Conservation (phyloP, 1,140 invertebrate genomes). For the Pissodes strobi region DNA sequence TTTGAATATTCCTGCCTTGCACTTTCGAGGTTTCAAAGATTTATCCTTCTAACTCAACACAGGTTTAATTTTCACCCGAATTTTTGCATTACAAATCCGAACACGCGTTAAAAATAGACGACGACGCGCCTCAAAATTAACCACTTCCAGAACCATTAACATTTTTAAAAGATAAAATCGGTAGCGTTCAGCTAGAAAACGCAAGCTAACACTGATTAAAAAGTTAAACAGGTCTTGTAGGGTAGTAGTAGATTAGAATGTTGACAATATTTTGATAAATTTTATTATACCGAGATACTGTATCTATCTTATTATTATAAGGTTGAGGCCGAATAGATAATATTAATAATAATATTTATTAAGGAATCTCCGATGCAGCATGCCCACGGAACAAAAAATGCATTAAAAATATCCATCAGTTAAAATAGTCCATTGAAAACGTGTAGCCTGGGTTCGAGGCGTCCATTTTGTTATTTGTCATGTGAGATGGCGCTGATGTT, state of each 20-base stretch:
- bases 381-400: too few species aligned
- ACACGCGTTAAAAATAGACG: neutral
- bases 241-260: slow-evolving; percentile 43
- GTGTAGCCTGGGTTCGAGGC: too few species aligned
- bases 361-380: slow-evolving; percentile 40
- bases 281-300: slow-evolving; percentile 44
- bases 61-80: too few species aligned
- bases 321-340: slow-evolving; percentile 43
- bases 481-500: slow-evolving; percentile 36
- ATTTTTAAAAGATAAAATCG: too few species aligned
- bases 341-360: slow-evolving; percentile 49
- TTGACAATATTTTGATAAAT: slow-evolving; percentile 45
- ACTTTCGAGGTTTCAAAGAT: too few species aligned
- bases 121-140: neutral
- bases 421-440: too few species aligned
- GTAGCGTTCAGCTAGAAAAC: too few species aligned
- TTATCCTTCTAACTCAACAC: too few species aligned
- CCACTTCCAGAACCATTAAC: neutral
- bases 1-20: too few species aligned
- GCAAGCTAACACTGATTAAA: too few species aligned
- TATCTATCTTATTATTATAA: slow-evolving; percentile 41
- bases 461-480: slow-evolving; percentile 34
- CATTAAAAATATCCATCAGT: too few species aligned
- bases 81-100: too few species aligned
- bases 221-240: slow-evolving; percentile 25